Base-by-base conservation (phyloP, 2,888 invertebrate genomes). In the Trissolcus brochymenae region DNA sequence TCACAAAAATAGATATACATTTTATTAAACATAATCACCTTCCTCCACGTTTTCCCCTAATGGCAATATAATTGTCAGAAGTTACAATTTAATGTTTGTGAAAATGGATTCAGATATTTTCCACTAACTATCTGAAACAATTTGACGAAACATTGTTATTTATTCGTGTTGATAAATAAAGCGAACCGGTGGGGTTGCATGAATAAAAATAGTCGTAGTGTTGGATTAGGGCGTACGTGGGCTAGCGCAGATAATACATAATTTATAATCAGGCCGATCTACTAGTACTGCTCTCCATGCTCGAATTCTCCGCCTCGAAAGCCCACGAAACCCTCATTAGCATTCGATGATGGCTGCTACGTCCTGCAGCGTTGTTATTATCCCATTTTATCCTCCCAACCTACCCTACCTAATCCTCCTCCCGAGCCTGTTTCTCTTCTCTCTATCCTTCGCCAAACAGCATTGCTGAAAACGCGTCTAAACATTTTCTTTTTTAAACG, bases 291-390 rank as follows among this genome's bases (percentile, higher is more conserved):
- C 74, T 75, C 65, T 74, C 65, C 72, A 65, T 67, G 70, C 79
- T 83, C 80, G 82, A 83, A 84, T 84, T 83, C 85, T 84, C 84
- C 84, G 82, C 83, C 83, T 84, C 84, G 76, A 84, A 83, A 82
- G 81, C 83, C 70, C 82, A 84, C 86, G 85, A 86, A 87, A 87
- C 87, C 88, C 88, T 88, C 89, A 88, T 88, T 88, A 88, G 89
- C 89, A 89, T 88, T 89, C 89, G 87, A 87, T 88, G 88, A 89
- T 89, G 88, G 88, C 88, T 87, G 88, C 88, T 86, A 85, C 85
- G 86, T 87, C 86, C 85, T 88, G 87, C 86, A 85, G 86, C 84
- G 85, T 82, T 80, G 83, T 83, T 84, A 85, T 86, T 87, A 86
- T 87, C 84, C 86, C 85, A 67, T 62, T 66, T 53, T 76, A 66